These are phyloP conservation scores for Psephotus haematonotus DNA, from an alignment of 2,113 vertebrate genomes.

Conservation along the genomic window DNA sequence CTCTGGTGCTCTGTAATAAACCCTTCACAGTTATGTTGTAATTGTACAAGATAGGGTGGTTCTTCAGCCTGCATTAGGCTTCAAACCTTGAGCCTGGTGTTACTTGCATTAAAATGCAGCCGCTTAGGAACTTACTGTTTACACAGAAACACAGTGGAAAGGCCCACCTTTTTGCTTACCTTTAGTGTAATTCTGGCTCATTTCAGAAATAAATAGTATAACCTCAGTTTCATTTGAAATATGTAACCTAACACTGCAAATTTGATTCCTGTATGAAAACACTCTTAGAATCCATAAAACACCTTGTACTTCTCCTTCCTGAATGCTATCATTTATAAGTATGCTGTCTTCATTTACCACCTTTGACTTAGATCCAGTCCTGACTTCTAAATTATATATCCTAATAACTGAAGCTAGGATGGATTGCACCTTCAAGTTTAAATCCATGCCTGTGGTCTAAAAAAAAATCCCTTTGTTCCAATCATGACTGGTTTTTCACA, in stretches of 20 bases:
- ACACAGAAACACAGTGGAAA: not conserved
- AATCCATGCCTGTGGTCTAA: constrained; percentile 39
- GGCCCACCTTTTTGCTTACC: not conserved
- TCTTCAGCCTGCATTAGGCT: not conserved
- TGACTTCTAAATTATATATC: constrained; percentile 47
- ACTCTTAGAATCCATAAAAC: not conserved
- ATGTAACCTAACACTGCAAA: not conserved
- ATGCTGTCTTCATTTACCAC: constrained; percentile 27
- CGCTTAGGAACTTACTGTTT: not conserved
- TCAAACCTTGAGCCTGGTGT: not conserved
- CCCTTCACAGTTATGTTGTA: not conserved
- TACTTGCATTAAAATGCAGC: not conserved
- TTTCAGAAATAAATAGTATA: not conserved
- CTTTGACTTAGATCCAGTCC: constrained; percentile 25
- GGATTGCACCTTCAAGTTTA: constrained; percentile 25
- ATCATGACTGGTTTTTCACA: constrained; percentile 39
- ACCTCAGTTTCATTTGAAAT: not conserved
- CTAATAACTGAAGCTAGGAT: constrained; percentile 36
- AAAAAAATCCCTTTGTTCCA: constrained; percentile 43
- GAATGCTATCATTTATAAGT: not conserved
- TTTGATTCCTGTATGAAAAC: not conserved
- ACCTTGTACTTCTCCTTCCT: not conserved
- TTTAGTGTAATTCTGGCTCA: not conserved
- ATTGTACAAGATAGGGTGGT: not conserved
- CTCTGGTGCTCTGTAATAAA: constrained; percentile 11